These are phyloP conservation scores for Drosophila leonis DNA, from an alignment of 2,888 invertebrate genomes.

Conservation along the genomic window DNA sequence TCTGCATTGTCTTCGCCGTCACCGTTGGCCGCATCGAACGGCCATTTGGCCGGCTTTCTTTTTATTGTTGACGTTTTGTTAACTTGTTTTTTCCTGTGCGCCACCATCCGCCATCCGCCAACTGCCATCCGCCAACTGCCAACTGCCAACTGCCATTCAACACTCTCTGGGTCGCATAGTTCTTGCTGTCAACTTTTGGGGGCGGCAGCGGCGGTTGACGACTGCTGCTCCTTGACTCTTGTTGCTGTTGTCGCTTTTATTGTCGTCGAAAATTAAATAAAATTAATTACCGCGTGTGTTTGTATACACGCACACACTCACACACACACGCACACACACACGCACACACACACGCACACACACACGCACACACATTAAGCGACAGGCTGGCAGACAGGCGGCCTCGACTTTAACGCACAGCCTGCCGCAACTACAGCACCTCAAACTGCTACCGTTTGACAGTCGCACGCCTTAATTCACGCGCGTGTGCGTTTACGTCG, in stretches of 20 bases:
- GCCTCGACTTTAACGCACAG: slow-evolving; percentile 32
- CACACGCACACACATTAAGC: neutral
- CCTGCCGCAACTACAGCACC: slow-evolving; percentile 8
- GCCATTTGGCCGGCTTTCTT: slow-evolving; percentile 59
- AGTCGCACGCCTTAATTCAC: slow-evolving; percentile 61
- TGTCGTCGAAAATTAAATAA: slow-evolving; percentile 80
- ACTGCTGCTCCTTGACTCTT: slow-evolving; percentile 45
- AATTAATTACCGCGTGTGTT: slow-evolving; percentile 76
- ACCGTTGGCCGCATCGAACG: slow-evolving; percentile 45
- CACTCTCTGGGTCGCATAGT: slow-evolving; percentile 37
- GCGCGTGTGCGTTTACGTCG: slow-evolving; percentile 62
- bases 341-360: slow-evolving; percentile 18
- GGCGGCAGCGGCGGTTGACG: slow-evolving; percentile 18
- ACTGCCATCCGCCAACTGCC: slow-evolving; percentile 2
- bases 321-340: slow-evolving; percentile 12
- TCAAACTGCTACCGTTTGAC: slow-evolving; percentile 27
- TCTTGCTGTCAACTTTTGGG: slow-evolving; percentile 31
- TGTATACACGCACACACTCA: slow-evolving; percentile 37
- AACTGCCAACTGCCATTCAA: slow-evolving; percentile 29
- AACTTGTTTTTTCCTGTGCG: slow-evolving; percentile 78
- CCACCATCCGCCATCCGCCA: slow-evolving; percentile 15
- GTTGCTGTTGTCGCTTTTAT: slow-evolving; percentile 69
- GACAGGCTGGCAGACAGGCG: slow-evolving; percentile 19
- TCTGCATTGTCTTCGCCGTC: slow-evolving; percentile 50
- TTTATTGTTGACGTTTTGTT: slow-evolving; percentile 74